These are phyloP conservation scores for Sisyra nigra DNA, from an alignment of 2,888 invertebrate species.

Conservation along the genomic window DNA sequence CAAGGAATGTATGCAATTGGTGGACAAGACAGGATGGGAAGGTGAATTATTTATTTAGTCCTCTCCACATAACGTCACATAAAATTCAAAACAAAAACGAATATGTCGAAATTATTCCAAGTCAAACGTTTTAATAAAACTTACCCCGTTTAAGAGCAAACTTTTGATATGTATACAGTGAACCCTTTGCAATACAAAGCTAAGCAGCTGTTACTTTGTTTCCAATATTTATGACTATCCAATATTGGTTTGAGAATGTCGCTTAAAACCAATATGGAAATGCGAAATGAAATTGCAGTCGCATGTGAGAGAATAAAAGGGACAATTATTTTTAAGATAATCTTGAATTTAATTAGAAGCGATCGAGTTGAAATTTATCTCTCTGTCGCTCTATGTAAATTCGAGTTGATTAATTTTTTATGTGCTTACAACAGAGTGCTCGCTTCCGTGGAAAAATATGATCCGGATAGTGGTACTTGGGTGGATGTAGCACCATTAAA, in stretches of 20 bases:
- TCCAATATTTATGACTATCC: too few relatives aligned
- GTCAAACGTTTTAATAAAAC: too few relatives aligned
- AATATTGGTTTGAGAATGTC: too few relatives aligned
- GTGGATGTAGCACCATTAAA: conserved; percentile 38
- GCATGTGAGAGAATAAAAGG: too few relatives aligned
- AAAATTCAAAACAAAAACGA: too few relatives aligned
- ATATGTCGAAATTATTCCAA: too few relatives aligned
- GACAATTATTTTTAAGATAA: too few relatives aligned
- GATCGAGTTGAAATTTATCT: neutral
- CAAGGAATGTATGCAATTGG: conserved; percentile 55
- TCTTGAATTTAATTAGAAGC: too few relatives aligned
- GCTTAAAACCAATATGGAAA: neutral
- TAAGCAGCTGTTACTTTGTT: too few relatives aligned
- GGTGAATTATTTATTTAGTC: conserved; percentile 12
- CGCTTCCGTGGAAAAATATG: conserved; percentile 43
- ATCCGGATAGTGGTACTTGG: conserved; percentile 39
- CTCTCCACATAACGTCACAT: neutral
- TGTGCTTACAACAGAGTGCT: conserved; percentile 39
- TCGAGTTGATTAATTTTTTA: conserved; percentile 4
- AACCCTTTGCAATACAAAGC: too few relatives aligned
- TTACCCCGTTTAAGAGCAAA: too few relatives aligned
- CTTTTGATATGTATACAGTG: too few relatives aligned
- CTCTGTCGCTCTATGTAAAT: neutral
- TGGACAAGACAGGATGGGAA: conserved; percentile 47
- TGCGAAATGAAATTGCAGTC: neutral